These are phyloP conservation scores for Phthorimaea operculella DNA, from an alignment of 1,140 invertebrate genomes.

Conservation along the genomic window DNA sequence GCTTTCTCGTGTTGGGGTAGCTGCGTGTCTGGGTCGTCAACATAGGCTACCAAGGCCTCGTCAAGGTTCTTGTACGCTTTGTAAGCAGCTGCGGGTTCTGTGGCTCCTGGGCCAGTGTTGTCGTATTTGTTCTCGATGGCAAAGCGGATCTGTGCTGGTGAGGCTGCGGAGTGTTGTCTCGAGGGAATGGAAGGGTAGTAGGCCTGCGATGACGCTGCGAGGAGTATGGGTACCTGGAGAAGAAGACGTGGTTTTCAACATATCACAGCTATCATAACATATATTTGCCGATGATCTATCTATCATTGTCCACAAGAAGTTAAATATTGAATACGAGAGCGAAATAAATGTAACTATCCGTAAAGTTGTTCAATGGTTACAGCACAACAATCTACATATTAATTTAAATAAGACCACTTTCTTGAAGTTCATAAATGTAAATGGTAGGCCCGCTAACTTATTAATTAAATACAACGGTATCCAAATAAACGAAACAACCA, in stretches of 20 bases:
- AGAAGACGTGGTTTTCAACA: background rate
- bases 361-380: too few species aligned
- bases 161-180: slow-evolving; percentile 30
- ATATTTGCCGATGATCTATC: too few species aligned
- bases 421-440: too few species aligned
- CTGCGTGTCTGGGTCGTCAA: slow-evolving; percentile 52
- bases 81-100: slow-evolving; percentile 41
- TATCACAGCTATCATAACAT: too few species aligned
- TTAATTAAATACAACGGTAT: too few species aligned
- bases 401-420: too few species aligned
- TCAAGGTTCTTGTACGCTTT: slow-evolving; percentile 47
- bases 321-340: too few species aligned
- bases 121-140: slow-evolving; percentile 64
- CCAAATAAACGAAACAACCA: too few species aligned
- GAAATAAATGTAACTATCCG: too few species aligned
- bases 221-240: slow-evolving; percentile 12
- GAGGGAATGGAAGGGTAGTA: slow-evolving; percentile 2
- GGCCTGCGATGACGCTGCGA: background rate
- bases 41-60: slow-evolving; percentile 44
- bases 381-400: too few species aligned
- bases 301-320: too few species aligned
- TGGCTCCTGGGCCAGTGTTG: slow-evolving; percentile 58
- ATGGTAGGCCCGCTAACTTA: too few species aligned
- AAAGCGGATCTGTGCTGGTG: slow-evolving; percentile 47
- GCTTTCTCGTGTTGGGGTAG: slow-evolving; percentile 38